These are phyloP conservation scores for Drosophila nikananu DNA, from an alignment of 1,140 invertebrate genomes.

Conservation along the genomic window DNA sequence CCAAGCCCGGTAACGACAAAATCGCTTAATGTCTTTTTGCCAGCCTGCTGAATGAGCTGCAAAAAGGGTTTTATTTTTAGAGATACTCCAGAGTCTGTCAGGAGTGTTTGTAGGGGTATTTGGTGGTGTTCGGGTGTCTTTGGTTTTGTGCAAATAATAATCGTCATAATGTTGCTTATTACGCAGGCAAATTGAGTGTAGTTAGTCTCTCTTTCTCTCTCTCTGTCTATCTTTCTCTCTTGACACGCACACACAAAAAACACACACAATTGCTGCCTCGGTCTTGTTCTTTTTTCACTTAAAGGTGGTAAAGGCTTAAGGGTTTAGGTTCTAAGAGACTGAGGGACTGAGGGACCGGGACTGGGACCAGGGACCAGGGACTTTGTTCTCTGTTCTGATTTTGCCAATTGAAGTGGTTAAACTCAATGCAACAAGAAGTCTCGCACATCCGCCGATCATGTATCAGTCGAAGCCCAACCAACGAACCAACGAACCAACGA, in stretches of 20 bases:
- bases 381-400: slow-evolving; percentile 42
- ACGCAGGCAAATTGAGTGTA: slow-evolving; percentile 33
- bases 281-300: slow-evolving; percentile 2
- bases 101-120: not conserved
- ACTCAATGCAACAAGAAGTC: slow-evolving; percentile 85
- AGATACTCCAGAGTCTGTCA: slow-evolving; percentile 1
- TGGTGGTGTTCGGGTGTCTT: not conserved
- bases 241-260: not conserved
- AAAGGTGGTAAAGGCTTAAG: slow-evolving; percentile 1
- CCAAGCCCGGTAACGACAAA: slow-evolving; percentile 58
- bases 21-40: slow-evolving; percentile 74
- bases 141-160: slow-evolving; percentile 31
- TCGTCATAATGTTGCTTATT: slow-evolving; percentile 30
- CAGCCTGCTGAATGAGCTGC: slow-evolving; percentile 44
- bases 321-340: not conserved
- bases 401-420: slow-evolving; percentile 78
- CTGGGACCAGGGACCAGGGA: slow-evolving; percentile 14
- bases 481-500: slow-evolving; percentile 28
- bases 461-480: slow-evolving; percentile 25
- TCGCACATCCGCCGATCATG: slow-evolving; percentile 74
- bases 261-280: slow-evolving; percentile 15
- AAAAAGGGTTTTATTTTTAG: slow-evolving; percentile 58
- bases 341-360: not conserved
- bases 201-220: slow-evolving; percentile 15
- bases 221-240: not conserved